Evolutionary conservation across 2,888 invertebrate genomes (phyloP).

Genomic region (Melinaea marsaeus): DNA sequence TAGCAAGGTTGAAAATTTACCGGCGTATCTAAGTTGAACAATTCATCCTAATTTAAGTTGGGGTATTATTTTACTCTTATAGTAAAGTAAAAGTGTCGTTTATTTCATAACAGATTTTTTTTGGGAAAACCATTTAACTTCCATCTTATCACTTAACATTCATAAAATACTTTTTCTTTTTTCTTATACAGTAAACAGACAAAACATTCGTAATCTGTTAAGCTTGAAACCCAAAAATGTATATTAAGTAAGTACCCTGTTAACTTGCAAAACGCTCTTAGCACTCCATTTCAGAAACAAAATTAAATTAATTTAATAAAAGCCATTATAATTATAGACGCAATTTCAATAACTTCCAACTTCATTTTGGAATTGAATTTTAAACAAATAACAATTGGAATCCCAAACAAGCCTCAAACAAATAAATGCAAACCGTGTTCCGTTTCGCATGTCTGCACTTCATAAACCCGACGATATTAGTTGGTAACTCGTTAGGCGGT

Average conservation of each 20-base stretch:
- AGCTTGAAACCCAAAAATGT: no score
- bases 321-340: constrained; percentile 20
- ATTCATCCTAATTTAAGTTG: no score
- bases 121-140: no score
- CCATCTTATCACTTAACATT: no score
- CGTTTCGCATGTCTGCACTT: constrained; percentile 48
- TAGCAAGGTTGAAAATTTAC: no score
- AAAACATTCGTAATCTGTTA: no score
- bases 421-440: constrained; percentile 45
- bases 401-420: constrained; percentile 38
- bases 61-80: no score
- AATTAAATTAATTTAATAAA: background rate
- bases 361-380: constrained; percentile 19
- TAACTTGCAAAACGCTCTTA: background rate
- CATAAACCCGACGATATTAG: constrained; percentile 46
- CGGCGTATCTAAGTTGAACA: no score
- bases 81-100: no score
- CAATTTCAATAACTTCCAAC: constrained; percentile 28
- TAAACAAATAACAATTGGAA: constrained; percentile 35
- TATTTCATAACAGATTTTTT: no score
- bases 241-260: background rate
- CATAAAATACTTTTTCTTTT: no score
- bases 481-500: constrained; percentile 46
- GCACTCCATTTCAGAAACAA: background rate
- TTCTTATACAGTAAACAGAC: no score